These are phyloP conservation scores for Crossocerus cetratus DNA, from an alignment of 2,888 invertebrate genomes.

Conservation along the genomic window DNA sequence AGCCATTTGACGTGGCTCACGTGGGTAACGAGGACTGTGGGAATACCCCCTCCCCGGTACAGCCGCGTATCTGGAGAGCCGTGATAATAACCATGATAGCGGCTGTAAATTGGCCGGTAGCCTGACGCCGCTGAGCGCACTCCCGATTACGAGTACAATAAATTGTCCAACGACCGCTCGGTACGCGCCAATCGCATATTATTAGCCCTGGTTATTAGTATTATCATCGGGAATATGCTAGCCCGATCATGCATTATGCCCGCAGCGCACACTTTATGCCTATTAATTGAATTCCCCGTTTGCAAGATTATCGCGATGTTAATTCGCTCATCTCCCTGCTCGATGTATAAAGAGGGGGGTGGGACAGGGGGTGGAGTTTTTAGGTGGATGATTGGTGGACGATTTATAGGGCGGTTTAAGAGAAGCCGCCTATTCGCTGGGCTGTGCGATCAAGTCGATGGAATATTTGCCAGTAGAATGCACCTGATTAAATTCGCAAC, in stretches of 20 bases:
- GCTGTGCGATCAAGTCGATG: slow-evolving; percentile 2
- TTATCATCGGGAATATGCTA: slow-evolving; percentile 29
- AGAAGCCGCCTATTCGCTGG: neutral
- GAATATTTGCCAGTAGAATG: slow-evolving; percentile 36
- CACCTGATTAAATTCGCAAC: slow-evolving; percentile 52
- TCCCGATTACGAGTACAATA: slow-evolving; percentile 55
- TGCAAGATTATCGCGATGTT: neutral
- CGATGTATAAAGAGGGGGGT: too few relatives aligned
- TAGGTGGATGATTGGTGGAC: neutral
- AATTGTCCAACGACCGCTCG: slow-evolving; percentile 50
- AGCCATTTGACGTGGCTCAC: slow-evolving; percentile 1
- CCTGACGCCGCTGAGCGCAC: slow-evolving; percentile 43
- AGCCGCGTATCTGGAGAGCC: slow-evolving; percentile 31
- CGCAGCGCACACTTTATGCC: slow-evolving; percentile 15
- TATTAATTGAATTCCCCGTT: slow-evolving; percentile 49
- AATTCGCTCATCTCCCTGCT: neutral
- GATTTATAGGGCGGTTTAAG: neutral
- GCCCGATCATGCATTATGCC: slow-evolving; percentile 34
- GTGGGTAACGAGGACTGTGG: slow-evolving; percentile 38
- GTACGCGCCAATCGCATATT: slow-evolving; percentile 50
- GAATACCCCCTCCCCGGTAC: slow-evolving; percentile 29
- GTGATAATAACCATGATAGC: slow-evolving; percentile 45
- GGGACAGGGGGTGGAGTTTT: neutral
- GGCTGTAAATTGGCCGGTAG: slow-evolving; percentile 49
- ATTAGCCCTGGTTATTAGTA: slow-evolving; percentile 21